Evolutionary conservation across 2,113 vertebrate species (phyloP).

Genomic region (Epinephelus lanceolatus): DNA sequence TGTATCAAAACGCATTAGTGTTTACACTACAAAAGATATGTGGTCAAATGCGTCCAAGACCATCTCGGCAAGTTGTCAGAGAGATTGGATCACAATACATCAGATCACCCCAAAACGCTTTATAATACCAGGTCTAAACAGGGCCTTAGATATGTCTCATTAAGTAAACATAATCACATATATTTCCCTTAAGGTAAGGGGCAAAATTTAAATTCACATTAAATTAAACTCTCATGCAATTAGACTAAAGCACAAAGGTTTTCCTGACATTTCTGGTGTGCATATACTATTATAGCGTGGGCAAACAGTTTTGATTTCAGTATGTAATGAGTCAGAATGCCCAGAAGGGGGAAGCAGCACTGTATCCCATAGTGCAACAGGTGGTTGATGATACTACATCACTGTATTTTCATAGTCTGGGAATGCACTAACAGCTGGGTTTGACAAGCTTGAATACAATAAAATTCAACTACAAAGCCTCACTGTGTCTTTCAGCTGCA

Average conservation of each 20-base stretch:
- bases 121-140: no score
- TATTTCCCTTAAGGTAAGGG: neutral
- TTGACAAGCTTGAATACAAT: neutral
- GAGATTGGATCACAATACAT: no score
- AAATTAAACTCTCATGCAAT: no score
- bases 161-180: no score
- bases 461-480: neutral
- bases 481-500: neutral
- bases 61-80: no score
- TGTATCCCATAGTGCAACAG: slow-evolving; percentile 43
- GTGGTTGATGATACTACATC: neutral
- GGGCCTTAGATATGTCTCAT: no score
- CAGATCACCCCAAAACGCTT: no score
- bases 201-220: no score
- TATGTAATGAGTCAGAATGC: slow-evolving; percentile 20
- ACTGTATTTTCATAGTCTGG: neutral
- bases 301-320: neutral
- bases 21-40: no score
- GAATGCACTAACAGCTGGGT: neutral
- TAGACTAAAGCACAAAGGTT: neutral
- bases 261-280: neutral
- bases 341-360: slow-evolving; percentile 67
- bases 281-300: neutral
- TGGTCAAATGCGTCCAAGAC: no score
- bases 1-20: no score